Evolutionary conservation across 2,888 invertebrate genomes (phyloP), one percentile per base, ranked within the genome.

Genomic region (Clostera curtula): DNA sequence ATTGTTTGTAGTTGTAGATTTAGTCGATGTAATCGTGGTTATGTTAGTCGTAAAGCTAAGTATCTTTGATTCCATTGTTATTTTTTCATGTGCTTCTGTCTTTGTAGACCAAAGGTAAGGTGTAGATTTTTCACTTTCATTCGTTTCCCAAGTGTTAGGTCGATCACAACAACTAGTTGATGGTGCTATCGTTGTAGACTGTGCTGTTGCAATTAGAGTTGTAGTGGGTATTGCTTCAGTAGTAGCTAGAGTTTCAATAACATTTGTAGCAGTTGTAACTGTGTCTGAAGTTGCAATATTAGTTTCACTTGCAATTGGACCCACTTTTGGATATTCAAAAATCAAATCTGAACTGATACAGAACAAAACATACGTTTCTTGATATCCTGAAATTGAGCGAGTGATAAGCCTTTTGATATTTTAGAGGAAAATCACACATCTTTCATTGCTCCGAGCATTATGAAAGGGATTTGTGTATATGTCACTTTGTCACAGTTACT

Each of bases 281-380:
- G 23, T 23, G 2, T 9, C 10, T 6, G 7, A 14, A 6, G 1
- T 9, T 23, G 6, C 9, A 8, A 14, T 13, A 6, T 13, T 23
- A 4, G 14, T 13, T 5, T 10, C 10, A 15, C 6, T 23, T 6
- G 15, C 15, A 10, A 7, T 15, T 15, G 24, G 24, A 4, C 19
- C 15, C 8, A 14, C 11, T 30, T 32, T 12, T 7, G 23, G 15
- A 5, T 15, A 14, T 9, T 20, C 19, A 28, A 29, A 27, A 24
- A 51, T 36, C 23, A 51, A 25, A 27, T 44, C 27, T 19, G 50
- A 39, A 26, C 41, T 26, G 29, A 45, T 22, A 29, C 68, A 65
- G 40, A 42, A 55, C 8, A 56, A 36, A 18, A 28, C 39, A 33
- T 56, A 65, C 3, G 59, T 67, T 52, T 61, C 56, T 34, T 43